A percentile compares a stretch with the other conserved stretches of the same genome.
Evolutionary conservation across 2,797 vertebrate genomes (phyloP).

Genomic region (Tarsius wallacei): DNA sequence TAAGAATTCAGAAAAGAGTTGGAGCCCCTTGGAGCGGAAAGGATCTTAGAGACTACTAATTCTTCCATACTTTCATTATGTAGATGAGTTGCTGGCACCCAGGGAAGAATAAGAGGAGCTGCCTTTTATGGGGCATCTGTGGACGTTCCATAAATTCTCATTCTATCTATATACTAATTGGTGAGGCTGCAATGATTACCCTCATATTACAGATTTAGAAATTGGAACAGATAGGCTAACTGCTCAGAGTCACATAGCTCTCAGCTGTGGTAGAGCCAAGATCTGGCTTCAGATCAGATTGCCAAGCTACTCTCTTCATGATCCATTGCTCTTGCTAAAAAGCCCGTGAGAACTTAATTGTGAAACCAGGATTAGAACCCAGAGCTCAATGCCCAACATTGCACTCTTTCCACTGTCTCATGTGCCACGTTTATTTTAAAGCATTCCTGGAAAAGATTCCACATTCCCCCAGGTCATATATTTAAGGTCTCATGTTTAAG

Average conservation of each 20-base stretch:
- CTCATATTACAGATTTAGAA: slow-evolving; percentile 10
- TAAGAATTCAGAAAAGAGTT: slow-evolving; percentile 44
- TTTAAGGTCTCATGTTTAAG: slow-evolving; percentile 21
- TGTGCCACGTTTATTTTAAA: slow-evolving; percentile 4
- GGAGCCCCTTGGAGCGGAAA: neutral
- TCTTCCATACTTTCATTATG: neutral
- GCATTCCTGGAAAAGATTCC: slow-evolving; percentile 13
- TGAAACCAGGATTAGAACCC: neutral
- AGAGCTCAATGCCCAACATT: neutral
- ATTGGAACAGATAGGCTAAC: neutral
- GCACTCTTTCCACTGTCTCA: neutral
- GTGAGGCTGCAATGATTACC: neutral
- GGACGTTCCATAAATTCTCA: slow-evolving; percentile 15
- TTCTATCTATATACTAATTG: neutral
- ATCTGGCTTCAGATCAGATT: neutral
- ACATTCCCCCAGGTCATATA: neutral
- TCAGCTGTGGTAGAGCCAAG: neutral
- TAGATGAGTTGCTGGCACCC: neutral
- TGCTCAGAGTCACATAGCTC: neutral
- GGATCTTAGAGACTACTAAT: neutral
- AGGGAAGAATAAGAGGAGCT: neutral
- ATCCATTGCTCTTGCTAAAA: neutral
- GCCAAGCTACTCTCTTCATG: neutral
- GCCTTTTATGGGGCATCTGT: neutral
- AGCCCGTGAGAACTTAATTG: neutral